phyloP scores from a whole-genome alignment of 2,888 invertebrate genomes.

The Acrobasis suavella region DNA sequence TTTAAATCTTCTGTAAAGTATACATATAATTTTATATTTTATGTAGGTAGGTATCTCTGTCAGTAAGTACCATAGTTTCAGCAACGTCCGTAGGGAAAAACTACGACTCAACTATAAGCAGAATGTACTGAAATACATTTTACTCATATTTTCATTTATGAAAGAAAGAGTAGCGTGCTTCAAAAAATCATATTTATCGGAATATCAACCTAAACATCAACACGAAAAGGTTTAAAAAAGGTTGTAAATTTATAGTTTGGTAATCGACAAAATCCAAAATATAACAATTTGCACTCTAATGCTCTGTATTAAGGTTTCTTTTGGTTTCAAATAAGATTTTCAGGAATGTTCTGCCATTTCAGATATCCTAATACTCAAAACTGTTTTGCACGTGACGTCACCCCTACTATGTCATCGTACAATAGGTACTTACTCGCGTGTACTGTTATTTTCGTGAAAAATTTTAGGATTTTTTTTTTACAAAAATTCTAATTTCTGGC shows the following conservation, averaged over 20 bases:
- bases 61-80: too few relatives aligned
- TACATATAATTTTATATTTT: too few relatives aligned
- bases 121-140: neutral
- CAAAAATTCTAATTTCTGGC: too few relatives aligned
- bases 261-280: neutral
- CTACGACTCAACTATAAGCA: neutral
- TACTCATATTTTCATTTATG: neutral
- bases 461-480: too few relatives aligned
- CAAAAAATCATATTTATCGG: neutral
- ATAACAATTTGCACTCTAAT: neutral
- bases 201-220: neutral
- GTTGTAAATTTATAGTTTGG: neutral
- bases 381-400: neutral
- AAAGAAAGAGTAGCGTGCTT: neutral
- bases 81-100: too few relatives aligned
- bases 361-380: neutral
- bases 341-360: neutral
- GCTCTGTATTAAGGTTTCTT: neutral
- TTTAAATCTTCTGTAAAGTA: too few relatives aligned
- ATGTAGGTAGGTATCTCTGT: too few relatives aligned
- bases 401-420: neutral
- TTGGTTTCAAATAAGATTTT: neutral
- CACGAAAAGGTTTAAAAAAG: neutral
- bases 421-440: too few relatives aligned
- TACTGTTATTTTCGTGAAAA: too few relatives aligned